These are phyloP conservation scores for Lutjanus erythropterus DNA, from an alignment of 2,113 vertebrate species.

Conservation along the genomic window DNA sequence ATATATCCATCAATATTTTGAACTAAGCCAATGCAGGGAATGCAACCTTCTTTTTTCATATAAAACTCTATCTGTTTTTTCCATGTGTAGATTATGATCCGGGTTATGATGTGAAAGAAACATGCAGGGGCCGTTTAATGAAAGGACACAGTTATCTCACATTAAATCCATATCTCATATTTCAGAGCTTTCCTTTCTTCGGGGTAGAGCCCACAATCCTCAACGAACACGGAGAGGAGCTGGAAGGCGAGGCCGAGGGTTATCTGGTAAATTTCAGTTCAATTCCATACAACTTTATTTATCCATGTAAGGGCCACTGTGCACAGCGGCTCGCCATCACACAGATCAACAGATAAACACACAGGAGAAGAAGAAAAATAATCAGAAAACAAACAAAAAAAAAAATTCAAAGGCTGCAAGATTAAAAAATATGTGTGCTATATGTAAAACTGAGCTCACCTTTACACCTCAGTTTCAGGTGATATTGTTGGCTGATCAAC, in stretches of 20 bases:
- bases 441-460: background rate
- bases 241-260: slow-evolving; percentile 87
- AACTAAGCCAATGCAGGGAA: slow-evolving; percentile 2
- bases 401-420: background rate
- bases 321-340: background rate
- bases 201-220: slow-evolving; percentile 86
- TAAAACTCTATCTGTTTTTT: background rate
- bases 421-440: background rate
- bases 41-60: background rate
- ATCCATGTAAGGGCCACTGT: accelerated
- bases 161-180: slow-evolving; percentile 13
- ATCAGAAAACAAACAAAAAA: background rate
- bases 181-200: slow-evolving; percentile 88
- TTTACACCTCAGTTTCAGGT: too few species aligned
- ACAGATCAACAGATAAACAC: background rate
- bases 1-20: background rate
- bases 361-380: background rate
- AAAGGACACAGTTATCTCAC: slow-evolving; percentile 11
- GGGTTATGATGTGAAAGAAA: background rate
- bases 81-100: slow-evolving; percentile 1
- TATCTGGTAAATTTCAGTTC: slow-evolving; percentile 82
- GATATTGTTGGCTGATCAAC: too few species aligned
- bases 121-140: background rate
- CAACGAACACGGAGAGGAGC: slow-evolving; percentile 86
- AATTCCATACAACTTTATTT: background rate